Percentiles rank a stretch among this genome's conserved stretches.
Evolutionary conservation across 2,797 vertebrate genomes (phyloP).

Genomic region (Cyprinella venusta): DNA sequence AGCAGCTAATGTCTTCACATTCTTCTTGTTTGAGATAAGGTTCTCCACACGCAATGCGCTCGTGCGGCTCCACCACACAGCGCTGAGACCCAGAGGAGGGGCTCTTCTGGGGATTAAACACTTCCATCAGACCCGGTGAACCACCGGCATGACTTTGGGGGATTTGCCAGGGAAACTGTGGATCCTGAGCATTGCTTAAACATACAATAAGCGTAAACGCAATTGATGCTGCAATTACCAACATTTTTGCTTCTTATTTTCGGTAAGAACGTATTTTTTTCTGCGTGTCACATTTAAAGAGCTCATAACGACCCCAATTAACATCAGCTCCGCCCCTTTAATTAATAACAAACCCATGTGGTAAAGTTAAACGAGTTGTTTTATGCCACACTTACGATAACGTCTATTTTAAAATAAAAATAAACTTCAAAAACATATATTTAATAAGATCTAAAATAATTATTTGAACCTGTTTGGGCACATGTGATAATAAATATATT

Average conservation of each 20-base stretch:
- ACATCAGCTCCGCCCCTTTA: neutral
- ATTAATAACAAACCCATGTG: conserved; percentile 3
- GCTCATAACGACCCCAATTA: conserved; percentile 32
- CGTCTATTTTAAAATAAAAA: neutral
- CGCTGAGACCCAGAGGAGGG: conserved; percentile 14
- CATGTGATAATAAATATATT: neutral
- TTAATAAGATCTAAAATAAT: neutral
- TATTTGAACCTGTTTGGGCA: neutral
- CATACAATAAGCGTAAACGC: neutral
- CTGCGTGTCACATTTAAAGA: conserved; percentile 40
- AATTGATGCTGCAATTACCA: neutral
- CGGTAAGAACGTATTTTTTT: neutral
- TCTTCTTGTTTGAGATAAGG: conserved; percentile 62
- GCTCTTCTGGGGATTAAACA: neutral
- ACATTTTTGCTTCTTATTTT: conserved; percentile 16
- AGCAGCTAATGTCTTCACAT: conserved; percentile 75
- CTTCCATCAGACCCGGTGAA: neutral
- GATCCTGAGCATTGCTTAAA: conserved; percentile 9
- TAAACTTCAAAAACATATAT: neutral
- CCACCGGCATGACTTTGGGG: neutral
- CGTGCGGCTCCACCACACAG: conserved; percentile 65
- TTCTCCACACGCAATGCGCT: conserved; percentile 72
- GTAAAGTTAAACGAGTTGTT: neutral
- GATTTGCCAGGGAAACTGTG: neutral
- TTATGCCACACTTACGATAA: too few relatives aligned